Base-by-base conservation (phyloP, 2,888 invertebrate genomes). In the Drosophila sordidapex region DNA sequence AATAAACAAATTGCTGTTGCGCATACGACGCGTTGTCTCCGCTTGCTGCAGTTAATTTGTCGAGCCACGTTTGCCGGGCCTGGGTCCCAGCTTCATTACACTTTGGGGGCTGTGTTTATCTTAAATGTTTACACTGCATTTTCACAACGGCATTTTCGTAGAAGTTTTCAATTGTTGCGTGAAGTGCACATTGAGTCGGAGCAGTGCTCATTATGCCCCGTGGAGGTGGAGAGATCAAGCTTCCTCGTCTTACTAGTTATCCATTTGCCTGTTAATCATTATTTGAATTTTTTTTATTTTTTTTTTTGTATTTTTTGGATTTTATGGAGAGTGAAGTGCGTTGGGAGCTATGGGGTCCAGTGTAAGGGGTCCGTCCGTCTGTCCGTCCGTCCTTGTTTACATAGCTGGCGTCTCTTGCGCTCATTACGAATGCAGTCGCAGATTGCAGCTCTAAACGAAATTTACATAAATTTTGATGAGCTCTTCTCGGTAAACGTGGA, bases 401-500 rank as follows among this genome's bases (percentile, higher is more conserved):
- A 70, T 69, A 75, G 71, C 60, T 60, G 40, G 65, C 52, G 38
- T 63, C 69, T 62, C 90, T 89, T 40, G 64, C 64, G 52, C 90
- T 89, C 84, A 85, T 85, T 85, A 85, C 75, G 71, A 75, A 85
- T 89, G 90, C 90, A 85, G 83, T 87, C 81, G 72, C 70, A 76
- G 86, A 85, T 71, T 79, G 89, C 82, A 78, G 74, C 84, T 81
- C 83, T 89, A 85, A 85, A 85, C 74, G 86, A 90, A 91, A 91
- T 90, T 89, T 80, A 82, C 91, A 89, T 91, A 89, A 80, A 85
- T 85, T 85, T 85, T 83, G 89, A 90, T 87, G 87, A 81, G 80
- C 70, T 79, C 76, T 81, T 76, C 75, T 64, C 70, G 67, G 60
- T 74, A 78, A 79, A 70, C 60, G 70, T 61, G 70, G 25, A 63